A percentile compares a stretch with the other conserved stretches of the same genome.
phyloP scores from a whole-genome alignment of 1,140 invertebrate species.

The Condylostylus longicornis region DNA sequence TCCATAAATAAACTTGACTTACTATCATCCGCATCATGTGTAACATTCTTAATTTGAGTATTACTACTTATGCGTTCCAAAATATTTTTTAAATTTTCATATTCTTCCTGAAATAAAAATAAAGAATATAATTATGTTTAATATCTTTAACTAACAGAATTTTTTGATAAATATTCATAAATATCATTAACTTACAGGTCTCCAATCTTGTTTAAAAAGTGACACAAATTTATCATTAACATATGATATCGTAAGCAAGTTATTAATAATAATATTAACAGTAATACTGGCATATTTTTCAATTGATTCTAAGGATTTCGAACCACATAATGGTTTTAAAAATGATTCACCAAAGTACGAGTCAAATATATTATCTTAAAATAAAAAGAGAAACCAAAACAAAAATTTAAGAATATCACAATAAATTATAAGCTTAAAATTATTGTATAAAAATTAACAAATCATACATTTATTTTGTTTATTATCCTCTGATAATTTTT shows the following conservation, averaged over 20 bases:
- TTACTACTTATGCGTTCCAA: neutral
- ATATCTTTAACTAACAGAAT: conserved; percentile 5
- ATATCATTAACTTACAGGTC: neutral
- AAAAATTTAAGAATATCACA: conserved; percentile 11
- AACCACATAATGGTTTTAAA: conserved; percentile 12
- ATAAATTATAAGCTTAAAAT: neutral
- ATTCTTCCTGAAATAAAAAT: conserved; percentile 11
- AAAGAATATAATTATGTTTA: conserved; percentile 15
- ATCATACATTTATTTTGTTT: too few species aligned
- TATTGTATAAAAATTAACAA: neutral
- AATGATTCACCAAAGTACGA: conserved; percentile 16
- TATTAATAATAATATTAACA: conserved; percentile 11
- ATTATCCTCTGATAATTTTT: too few species aligned
- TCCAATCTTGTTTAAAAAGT: conserved; percentile 22
- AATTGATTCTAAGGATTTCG: conserved; percentile 9
- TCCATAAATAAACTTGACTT: conserved; percentile 29
- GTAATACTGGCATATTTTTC: conserved; percentile 15
- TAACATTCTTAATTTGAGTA: conserved; percentile 1
- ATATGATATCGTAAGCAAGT: conserved; percentile 12
- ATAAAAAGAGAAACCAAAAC: conserved; percentile 9
- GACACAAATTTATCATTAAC: conserved; percentile 19
- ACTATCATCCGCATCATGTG: conserved; percentile 14
- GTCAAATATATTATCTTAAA: conserved; percentile 10
- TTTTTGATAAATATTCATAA: neutral
- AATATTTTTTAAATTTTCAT: neutral